Evolutionary conservation across 2,797 vertebrate genomes (phyloP), one percentile per base, ranked within the genome.

Genomic region (Sternarchorhynchus goeldii): DNA sequence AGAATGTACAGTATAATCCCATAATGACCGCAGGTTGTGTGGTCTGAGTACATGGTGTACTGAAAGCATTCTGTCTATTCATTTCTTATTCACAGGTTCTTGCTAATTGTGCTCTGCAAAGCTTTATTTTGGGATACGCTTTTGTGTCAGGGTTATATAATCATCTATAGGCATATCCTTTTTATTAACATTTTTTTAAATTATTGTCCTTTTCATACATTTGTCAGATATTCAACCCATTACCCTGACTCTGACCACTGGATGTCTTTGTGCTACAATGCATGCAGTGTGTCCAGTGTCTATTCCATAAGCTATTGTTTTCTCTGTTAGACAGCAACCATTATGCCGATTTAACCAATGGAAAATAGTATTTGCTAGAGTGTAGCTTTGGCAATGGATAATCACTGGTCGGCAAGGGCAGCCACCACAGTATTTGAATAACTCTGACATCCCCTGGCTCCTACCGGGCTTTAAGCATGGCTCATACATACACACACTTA

Each of bases 351-450:
- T 36, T 36, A 36, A 65, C 17, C 31, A 18, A 31, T 6, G 17
- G 34, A 4, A n/a, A 20, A 20, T 4, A 36, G 4, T 7, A 36
- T 36, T 36, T 36, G 34, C 6, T 4, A 2, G 34, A 36, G 34
- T 7, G 0, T 20, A 45, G 18, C 41, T 21, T 45, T 50, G 4
- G 29, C 39, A 50, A 17, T 50, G 12, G 20, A 29, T 45, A 53
- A 29, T 68, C 20, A 50, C 3, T 66, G 18, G 18, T 12, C 8
- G 12, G n/a, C 6, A 4, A 50, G 14, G 65, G 6, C n/a, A 68
- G 41, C 4, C 41, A 68, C 39, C 20, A 50, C 65, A 50, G 39
- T 5, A 68, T 68, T 68, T 68, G 65, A 68, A 29, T 68, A 21
- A 14, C 14, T 50, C 0, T 25, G 16, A 41, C 2, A 16, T 50